phyloP scores from a whole-genome alignment of 2,888 invertebrate species.

The Platycheirus rosarum region DNA sequence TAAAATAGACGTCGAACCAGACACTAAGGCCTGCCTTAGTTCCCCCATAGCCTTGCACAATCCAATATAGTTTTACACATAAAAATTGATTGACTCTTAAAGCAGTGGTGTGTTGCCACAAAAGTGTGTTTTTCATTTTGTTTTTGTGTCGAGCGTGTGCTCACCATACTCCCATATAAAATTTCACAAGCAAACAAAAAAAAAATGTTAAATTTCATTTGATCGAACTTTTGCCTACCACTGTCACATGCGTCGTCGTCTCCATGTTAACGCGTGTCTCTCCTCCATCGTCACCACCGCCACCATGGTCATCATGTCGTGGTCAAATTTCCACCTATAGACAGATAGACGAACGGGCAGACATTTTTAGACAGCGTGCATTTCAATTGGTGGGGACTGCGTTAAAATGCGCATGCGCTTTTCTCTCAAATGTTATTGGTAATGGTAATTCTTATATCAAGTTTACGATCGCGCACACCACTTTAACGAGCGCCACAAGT shows the following conservation, averaged over 20 bases:
- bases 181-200: slow-evolving; percentile 16
- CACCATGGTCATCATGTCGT: no score
- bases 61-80: slow-evolving; percentile 59
- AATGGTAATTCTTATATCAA: slow-evolving; percentile 72
- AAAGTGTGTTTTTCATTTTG: slow-evolving; percentile 49
- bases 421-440: slow-evolving; percentile 71
- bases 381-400: slow-evolving; percentile 37
- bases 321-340: slow-evolving; percentile 36
- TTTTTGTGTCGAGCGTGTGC: slow-evolving; percentile 14
- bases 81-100: slow-evolving; percentile 63
- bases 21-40: slow-evolving; percentile 31
- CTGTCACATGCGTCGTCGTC: slow-evolving; percentile 8
- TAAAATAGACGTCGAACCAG: slow-evolving; percentile 6
- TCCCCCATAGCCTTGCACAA: background rate
- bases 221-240: slow-evolving; percentile 28
- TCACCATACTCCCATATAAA: slow-evolving; percentile 51
- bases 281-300: slow-evolving; percentile 20
- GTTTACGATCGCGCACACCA: slow-evolving; percentile 50
- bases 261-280: slow-evolving; percentile 57
- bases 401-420: slow-evolving; percentile 63
- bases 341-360: slow-evolving; percentile 59
- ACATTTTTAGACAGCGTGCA: slow-evolving; percentile 57
- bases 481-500: slow-evolving; percentile 55
- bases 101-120: slow-evolving; percentile 30
- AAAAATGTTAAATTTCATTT: slow-evolving; percentile 8